Conservation (phyloP, 1,140 invertebrate species). For the Neuroterus valhalla region DNA sequence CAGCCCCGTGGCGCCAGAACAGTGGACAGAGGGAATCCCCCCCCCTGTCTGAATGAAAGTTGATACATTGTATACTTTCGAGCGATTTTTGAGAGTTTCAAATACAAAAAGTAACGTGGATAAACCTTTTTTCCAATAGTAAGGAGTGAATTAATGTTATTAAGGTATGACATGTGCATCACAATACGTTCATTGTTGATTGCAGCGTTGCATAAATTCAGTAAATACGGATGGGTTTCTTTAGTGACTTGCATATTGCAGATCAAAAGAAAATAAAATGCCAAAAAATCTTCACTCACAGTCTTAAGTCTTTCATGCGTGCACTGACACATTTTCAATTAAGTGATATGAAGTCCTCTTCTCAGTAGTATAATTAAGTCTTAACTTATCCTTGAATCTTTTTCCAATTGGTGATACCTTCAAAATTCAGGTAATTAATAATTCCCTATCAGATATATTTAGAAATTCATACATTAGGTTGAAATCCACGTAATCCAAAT, state of each 20-base stretch:
- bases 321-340: slow-evolving; percentile 7
- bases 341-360: not conserved
- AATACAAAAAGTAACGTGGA: not conserved
- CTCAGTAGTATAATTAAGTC: no score
- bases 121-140: not conserved
- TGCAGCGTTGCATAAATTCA: slow-evolving; percentile 5
- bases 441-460: no score
- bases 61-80: not conserved
- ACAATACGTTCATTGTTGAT: not conserved
- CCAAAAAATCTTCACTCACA: slow-evolving; percentile 6
- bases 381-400: no score
- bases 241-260: slow-evolving; percentile 13
- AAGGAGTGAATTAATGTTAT: not conserved
- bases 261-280: not conserved
- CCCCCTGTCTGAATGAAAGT: no score
- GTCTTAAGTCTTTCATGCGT: no score
- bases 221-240: slow-evolving; percentile 12
- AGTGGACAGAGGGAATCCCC: no score
- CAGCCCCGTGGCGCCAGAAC: no score
- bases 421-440: no score
- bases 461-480: no score
- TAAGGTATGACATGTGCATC: slow-evolving; percentile 1
- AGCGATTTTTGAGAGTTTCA: not conserved
- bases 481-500: no score
- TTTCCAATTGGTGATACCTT: no score